phyloP scores from a whole-genome alignment of 2,888 invertebrate genomes.

The Campopleginae sp. region DNA sequence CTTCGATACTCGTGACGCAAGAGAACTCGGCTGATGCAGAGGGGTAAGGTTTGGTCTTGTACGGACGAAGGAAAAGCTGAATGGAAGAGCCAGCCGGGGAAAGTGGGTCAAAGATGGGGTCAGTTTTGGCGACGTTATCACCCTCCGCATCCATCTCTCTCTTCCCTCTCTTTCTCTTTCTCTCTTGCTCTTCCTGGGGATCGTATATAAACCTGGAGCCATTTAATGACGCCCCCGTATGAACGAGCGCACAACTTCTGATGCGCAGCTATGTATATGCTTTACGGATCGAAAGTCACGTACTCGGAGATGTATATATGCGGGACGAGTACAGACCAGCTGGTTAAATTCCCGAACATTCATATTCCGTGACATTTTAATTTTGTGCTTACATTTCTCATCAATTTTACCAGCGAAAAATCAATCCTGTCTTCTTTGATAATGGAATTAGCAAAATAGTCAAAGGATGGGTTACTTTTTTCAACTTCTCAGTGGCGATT shows the following conservation, averaged over 20 bases:
- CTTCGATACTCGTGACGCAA: conserved; percentile 80
- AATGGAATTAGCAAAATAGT: background rate
- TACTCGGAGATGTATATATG: background rate
- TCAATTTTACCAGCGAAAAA: background rate
- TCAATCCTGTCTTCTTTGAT: background rate
- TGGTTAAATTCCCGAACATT: background rate
- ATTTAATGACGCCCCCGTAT: conserved; percentile 46
- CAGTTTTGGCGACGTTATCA: conserved; percentile 70
- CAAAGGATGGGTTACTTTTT: background rate
- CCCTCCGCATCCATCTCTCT: conserved; percentile 61
- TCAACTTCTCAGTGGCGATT: background rate
- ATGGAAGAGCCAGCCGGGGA: conserved; percentile 74
- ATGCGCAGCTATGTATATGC: conserved; percentile 50
- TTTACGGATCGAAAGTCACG: conserved; percentile 3
- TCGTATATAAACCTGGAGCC: conserved; percentile 41
- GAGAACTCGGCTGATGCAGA: conserved; percentile 65
- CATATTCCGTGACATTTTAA: background rate
- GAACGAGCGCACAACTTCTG: conserved; percentile 51
- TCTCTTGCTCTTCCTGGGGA: background rate
- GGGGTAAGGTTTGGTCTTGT: conserved; percentile 37
- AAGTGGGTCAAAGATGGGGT: conserved; percentile 75
- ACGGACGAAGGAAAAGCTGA: conserved; percentile 77
- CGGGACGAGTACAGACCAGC: background rate
- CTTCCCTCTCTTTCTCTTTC: conserved; percentile 11
- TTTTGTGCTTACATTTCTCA: background rate